phyloP scores from a whole-genome alignment of 2,797 vertebrate species.

The Sebastiscus albofasciatus region DNA sequence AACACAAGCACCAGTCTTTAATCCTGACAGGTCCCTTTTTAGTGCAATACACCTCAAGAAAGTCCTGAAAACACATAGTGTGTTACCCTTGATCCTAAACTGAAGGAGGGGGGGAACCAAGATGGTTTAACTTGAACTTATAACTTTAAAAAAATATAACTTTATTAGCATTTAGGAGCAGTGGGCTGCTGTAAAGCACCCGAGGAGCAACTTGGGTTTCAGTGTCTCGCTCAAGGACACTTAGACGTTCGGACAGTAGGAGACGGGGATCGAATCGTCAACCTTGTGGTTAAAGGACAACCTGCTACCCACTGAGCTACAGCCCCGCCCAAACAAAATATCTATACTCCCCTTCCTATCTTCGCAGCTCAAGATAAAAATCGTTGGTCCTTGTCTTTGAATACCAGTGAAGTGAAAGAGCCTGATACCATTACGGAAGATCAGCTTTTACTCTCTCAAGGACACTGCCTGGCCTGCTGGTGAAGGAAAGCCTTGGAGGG shows the following conservation, averaged over 20 bases:
- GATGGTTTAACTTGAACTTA: not conserved
- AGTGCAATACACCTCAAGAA: not conserved
- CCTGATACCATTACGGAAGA: not conserved
- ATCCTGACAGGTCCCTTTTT: not conserved
- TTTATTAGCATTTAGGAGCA: not conserved
- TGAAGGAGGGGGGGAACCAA: not conserved
- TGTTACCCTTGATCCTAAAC: not conserved
- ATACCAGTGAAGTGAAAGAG: not conserved
- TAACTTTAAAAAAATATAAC: too few species aligned
- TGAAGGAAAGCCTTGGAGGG: constrained; percentile 15
- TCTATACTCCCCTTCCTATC: not conserved
- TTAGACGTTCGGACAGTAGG: not conserved
- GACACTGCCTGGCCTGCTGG: constrained; percentile 4
- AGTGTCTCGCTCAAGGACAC: not conserved
- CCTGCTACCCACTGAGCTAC: not conserved
- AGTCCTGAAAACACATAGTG: not conserved
- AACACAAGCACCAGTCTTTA: not conserved
- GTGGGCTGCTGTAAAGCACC: not conserved
- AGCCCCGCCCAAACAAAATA: not conserved
- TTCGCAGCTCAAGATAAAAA: constrained; percentile 10
- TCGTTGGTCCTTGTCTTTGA: not conserved
- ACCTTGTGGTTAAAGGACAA: not conserved
- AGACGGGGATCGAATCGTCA: not conserved
- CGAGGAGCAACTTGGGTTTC: not conserved
- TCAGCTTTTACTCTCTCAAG: constrained; percentile 25